These are phyloP conservation scores for Eueides isabella DNA, from an alignment of 1,140 invertebrate genomes.

Conservation along the genomic window DNA sequence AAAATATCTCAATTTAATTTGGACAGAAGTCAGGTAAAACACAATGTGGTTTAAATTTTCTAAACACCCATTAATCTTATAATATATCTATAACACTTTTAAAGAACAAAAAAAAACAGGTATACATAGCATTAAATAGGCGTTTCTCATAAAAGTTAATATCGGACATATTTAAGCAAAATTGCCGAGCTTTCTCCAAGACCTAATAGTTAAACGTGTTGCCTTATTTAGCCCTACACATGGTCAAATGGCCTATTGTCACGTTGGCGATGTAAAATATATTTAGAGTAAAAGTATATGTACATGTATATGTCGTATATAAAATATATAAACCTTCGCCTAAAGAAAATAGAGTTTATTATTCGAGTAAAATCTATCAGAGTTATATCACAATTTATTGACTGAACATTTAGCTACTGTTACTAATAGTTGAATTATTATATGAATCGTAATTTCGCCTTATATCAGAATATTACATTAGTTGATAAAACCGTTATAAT, in stretches of 20 bases:
- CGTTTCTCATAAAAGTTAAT: conserved; percentile 14
- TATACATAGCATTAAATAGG: conserved; percentile 1
- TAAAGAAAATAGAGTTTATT: conserved; percentile 12
- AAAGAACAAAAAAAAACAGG: neutral
- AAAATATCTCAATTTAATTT: too few species aligned
- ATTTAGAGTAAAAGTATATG: conserved; percentile 46
- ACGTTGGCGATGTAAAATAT: conserved; percentile 45
- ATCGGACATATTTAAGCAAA: conserved; percentile 28
- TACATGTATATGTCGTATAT: conserved; percentile 17
- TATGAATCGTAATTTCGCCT: neutral
- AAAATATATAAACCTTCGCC: conserved; percentile 1
- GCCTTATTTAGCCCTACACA: conserved; percentile 51
- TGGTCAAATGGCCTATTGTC: conserved; percentile 52
- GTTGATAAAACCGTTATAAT: neutral
- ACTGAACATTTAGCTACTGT: neutral
- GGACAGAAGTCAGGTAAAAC: neutral
- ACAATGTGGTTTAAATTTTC: neutral
- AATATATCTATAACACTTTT: neutral
- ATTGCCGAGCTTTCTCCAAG: conserved; percentile 44
- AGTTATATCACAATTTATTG: conserved; percentile 6
- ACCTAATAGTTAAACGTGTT: conserved; percentile 37
- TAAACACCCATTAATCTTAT: neutral
- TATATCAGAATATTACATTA: neutral
- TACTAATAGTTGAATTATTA: neutral
- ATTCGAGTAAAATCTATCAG: neutral